Evolutionary conservation across 2,888 invertebrate genomes (phyloP).

Genomic region (Megamerina dolium): DNA sequence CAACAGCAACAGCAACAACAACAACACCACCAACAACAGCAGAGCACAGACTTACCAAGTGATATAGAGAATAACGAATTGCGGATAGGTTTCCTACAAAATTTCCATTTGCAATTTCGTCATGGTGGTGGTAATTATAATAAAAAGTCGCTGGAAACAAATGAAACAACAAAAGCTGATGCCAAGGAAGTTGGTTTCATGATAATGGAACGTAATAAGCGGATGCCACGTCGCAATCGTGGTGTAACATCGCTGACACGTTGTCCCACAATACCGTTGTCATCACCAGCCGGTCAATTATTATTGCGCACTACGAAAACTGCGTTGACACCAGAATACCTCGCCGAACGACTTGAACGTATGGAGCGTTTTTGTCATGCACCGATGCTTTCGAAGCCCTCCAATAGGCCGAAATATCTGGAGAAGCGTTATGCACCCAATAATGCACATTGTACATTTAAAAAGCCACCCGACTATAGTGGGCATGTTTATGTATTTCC

Average conservation of each 20-base stretch:
- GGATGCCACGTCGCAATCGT: constrained; percentile 48
- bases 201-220: constrained; percentile 36
- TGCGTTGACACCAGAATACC: constrained; percentile 48
- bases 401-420: constrained; percentile 37
- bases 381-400: constrained; percentile 42
- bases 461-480: constrained; percentile 39
- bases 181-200: constrained; percentile 20
- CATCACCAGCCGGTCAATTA: constrained; percentile 53
- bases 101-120: constrained; percentile 48
- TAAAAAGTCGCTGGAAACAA: constrained; percentile 13
- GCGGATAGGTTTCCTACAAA: constrained; percentile 50
- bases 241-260: constrained; percentile 49
- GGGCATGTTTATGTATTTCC: constrained; percentile 45
- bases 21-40: no score
- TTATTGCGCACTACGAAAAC: constrained; percentile 51
- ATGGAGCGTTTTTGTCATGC: constrained; percentile 52
- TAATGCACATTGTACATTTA: constrained; percentile 39
- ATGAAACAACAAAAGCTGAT: constrained; percentile 12
- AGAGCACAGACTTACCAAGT: constrained; percentile 22
- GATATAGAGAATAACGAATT: constrained; percentile 37
- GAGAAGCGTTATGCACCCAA: constrained; percentile 34
- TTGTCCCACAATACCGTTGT: constrained; percentile 52
- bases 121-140: constrained; percentile 13
- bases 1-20: no score
- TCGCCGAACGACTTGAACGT: constrained; percentile 53